Evolutionary conservation across 2,113 vertebrate species (phyloP).

Genomic region (Blennius ocellaris): DNA sequence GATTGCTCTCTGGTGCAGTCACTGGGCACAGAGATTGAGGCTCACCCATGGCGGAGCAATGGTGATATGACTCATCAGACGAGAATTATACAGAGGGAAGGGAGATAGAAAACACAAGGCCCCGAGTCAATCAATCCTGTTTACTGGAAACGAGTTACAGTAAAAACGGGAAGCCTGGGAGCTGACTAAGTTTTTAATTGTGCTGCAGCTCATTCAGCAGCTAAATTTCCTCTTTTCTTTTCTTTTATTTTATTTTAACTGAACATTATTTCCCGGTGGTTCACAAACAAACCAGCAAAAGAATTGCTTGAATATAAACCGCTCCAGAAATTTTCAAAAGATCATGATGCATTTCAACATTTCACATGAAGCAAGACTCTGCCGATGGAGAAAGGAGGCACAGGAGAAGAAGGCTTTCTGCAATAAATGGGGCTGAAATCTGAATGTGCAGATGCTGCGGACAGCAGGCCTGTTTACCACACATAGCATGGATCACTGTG

Average conservation of each 20-base stretch:
- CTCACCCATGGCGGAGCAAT: conserved; percentile 62
- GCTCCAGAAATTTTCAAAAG: conserved; percentile 16
- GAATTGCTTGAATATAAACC: conserved; percentile 43
- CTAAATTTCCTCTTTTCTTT: conserved; percentile 1
- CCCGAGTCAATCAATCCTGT: conserved; percentile 55
- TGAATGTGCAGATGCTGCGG: conserved; percentile 18
- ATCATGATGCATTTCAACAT: conserved; percentile 27
- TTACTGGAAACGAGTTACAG: conserved; percentile 38
- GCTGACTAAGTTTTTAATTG: conserved; percentile 27
- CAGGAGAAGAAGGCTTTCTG: conserved; percentile 39
- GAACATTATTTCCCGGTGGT: conserved; percentile 35
- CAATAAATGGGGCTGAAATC: conserved; percentile 29
- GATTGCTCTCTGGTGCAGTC: conserved; percentile 71
- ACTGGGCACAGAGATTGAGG: conserved; percentile 66
- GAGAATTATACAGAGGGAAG: conserved; percentile 57
- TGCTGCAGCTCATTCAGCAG: conserved; percentile 12
- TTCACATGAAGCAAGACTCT: conserved; percentile 17
- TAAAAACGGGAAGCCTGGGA: conserved; percentile 19
- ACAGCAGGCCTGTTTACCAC: conserved; percentile 34
- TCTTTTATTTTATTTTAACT: neutral
- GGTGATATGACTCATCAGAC: conserved; percentile 67
- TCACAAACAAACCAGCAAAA: conserved; percentile 49
- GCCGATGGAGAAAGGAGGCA: conserved; percentile 25
- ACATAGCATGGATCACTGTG: conserved; percentile 28
- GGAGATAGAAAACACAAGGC: conserved; percentile 63